A percentile compares a stretch with the other conserved stretches of the same genome.
These are phyloP conservation scores for Dryobota labecula DNA, from an alignment of 2,888 invertebrate genomes.

Conservation along the genomic window DNA sequence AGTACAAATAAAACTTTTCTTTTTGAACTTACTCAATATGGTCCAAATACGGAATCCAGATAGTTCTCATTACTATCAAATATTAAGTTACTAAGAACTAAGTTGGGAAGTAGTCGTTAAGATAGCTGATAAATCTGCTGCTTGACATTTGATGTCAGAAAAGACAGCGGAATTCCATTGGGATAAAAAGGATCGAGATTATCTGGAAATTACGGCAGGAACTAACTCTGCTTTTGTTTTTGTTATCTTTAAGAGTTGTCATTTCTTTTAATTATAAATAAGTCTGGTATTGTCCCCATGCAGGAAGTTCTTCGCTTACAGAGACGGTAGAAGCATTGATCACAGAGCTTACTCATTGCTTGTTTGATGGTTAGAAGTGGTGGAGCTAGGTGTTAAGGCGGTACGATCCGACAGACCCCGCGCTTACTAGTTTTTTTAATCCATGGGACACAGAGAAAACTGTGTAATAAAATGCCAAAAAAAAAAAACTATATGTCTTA, in stretches of 20 bases:
- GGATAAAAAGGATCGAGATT: neutral
- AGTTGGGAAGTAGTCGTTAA: constrained; percentile 33
- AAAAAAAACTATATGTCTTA: too few species aligned
- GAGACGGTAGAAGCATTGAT: neutral
- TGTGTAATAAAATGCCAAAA: too few species aligned
- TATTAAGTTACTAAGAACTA: constrained; percentile 36
- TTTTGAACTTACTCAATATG: constrained; percentile 25
- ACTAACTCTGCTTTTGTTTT: constrained; percentile 1
- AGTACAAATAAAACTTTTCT: constrained; percentile 38
- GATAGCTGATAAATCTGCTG: constrained; percentile 28
- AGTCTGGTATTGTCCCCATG: neutral
- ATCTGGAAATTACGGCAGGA: constrained; percentile 6
- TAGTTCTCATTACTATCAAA: constrained; percentile 22
- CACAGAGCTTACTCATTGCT: neutral
- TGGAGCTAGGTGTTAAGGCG: neutral
- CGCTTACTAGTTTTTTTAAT: too few species aligned
- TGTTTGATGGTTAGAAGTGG: too few species aligned
- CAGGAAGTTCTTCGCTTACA: neutral
- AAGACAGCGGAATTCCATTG: constrained; percentile 10
- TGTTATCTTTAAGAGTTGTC: neutral
- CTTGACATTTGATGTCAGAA: constrained; percentile 14
- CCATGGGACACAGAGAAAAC: too few species aligned
- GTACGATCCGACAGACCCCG: too few species aligned
- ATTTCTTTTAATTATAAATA: neutral
- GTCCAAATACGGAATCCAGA: constrained; percentile 13